phyloP scores from a whole-genome alignment of 1,140 invertebrate genomes.

The Trachymyrmex cornetzi region DNA sequence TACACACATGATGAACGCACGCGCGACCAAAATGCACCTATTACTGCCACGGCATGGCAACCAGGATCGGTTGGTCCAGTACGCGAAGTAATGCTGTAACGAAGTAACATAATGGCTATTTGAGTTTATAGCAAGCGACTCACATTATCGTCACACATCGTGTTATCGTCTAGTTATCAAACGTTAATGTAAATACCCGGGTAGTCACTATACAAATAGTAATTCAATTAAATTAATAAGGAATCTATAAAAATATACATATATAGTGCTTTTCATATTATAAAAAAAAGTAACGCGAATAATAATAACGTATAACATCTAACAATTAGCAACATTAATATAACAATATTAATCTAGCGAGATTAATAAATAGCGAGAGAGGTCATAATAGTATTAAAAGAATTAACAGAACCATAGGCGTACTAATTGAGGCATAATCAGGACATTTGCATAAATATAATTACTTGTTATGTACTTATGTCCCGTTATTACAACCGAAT shows the following conservation, averaged over 20 bases:
- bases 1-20: background rate
- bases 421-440: too few relatives aligned
- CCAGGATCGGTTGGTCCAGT: background rate
- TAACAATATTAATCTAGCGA: background rate
- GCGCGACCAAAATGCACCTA: slow-evolving; percentile 1
- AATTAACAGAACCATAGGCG: background rate
- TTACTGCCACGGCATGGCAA: background rate
- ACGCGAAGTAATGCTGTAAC: slow-evolving; percentile 4
- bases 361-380: background rate
- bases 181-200: background rate
- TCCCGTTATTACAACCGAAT: too few relatives aligned
- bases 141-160: slow-evolving; percentile 24
- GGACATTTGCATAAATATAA: too few relatives aligned
- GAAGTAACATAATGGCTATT: slow-evolving; percentile 48
- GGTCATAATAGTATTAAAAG: background rate
- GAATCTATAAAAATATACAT: too few relatives aligned
- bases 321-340: background rate
- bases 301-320: background rate
- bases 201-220: background rate
- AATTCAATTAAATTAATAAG: too few relatives aligned
- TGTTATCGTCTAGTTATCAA: slow-evolving; percentile 3
- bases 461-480: too few relatives aligned
- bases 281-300: background rate
- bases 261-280: too few relatives aligned
- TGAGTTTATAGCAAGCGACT: background rate